These are phyloP conservation scores for Neotoma lepida DNA, from an alignment of 2,113 vertebrate species.

Conservation along the genomic window DNA sequence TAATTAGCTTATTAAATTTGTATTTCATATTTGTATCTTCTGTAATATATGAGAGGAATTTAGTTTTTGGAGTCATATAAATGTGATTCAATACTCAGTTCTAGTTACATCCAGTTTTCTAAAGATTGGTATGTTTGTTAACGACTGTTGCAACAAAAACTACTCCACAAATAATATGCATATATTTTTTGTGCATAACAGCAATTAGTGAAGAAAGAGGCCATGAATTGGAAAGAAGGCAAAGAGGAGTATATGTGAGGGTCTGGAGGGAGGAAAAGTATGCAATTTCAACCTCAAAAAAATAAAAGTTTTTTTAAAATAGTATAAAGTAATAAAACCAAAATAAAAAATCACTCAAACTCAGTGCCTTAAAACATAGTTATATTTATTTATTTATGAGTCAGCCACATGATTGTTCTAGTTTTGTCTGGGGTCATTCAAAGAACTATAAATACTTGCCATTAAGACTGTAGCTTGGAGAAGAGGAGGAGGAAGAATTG, in stretches of 20 bases:
- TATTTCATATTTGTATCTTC: background rate
- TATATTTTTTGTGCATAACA: background rate
- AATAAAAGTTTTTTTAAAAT: background rate
- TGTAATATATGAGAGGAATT: background rate
- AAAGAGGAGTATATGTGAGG: background rate
- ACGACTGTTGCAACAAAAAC: background rate
- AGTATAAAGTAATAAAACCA: background rate
- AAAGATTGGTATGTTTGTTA: background rate
- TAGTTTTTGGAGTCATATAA: background rate
- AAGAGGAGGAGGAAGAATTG: background rate
- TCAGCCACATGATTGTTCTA: background rate
- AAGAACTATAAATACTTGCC: background rate
- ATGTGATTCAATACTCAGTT: background rate
- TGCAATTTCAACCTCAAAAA: background rate
- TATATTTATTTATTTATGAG: background rate
- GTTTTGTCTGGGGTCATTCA: background rate
- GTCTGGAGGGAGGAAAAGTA: background rate
- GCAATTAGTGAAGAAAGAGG: background rate
- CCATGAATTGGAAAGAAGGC: background rate
- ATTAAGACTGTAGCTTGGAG: background rate
- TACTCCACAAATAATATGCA: background rate
- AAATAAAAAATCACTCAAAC: background rate
- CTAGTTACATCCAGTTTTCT: conserved; percentile 24
- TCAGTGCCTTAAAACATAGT: background rate
- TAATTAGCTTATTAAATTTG: background rate